Base-by-base conservation (phyloP, 2,113 vertebrate species). In the Microtus oregoni region DNA sequence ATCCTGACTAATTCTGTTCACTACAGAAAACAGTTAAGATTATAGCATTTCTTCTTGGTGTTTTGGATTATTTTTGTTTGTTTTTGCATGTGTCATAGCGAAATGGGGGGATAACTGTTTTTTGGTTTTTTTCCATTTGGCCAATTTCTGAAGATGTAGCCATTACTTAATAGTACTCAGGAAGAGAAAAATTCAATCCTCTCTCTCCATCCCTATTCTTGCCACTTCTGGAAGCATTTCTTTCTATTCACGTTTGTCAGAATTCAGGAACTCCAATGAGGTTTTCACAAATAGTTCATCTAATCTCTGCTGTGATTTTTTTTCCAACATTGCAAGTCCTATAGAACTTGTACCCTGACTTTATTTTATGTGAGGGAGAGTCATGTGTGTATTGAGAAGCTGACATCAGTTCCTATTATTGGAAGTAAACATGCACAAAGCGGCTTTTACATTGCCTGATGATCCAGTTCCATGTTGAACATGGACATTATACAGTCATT, bases 401-500 rank as follows among this genome's bases (percentile, higher is more conserved):
- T 47, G 68, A 61, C 89, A 73, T 44, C 90, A 93, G 20, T 85
- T 96, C 12, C 52, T 92, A 88, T 44, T 0, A 58, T 13, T 63
- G 50, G 70, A 91, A 91, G 72, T 61, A 95, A 91, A 94, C 92
- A 86, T 78, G 5, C 5, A 91, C 38, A 94, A 85, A 92, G 85
- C 79, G 11, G 13, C 47, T 89, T 86, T 94, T 73, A 96, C 20
- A 92, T 55, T 92, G 86, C 14, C 41, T 70, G 85, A 82, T n/a
- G 67, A 94, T 86, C 35, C n/a, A 65, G 15, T 61, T 92, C 78
- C 19, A 52, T 96, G 65, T 90, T 90, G 76, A 96, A 95, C 91
- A 95, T 26, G 15, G 55, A 52, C 81, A 96, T 96, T 96, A 86
- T 67, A 88, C 73, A 35, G 72, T 86, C 13, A 85, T 97, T 96